phyloP scores from a whole-genome alignment of 2,113 vertebrate genomes.

The Phaethornis superciliosus region DNA sequence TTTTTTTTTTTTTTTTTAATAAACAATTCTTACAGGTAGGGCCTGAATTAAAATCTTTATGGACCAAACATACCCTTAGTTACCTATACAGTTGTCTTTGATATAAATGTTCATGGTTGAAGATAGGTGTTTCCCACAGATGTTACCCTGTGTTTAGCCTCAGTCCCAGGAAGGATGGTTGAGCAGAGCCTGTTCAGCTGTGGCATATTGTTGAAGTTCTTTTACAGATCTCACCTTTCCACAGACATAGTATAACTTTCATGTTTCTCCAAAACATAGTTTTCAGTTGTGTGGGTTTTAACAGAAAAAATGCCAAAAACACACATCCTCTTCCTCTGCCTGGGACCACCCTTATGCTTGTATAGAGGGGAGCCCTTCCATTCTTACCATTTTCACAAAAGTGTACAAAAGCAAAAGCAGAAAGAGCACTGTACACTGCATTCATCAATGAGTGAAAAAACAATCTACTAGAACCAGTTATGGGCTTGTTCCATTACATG shows the following conservation, averaged over 20 bases:
- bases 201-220: neutral
- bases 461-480: neutral
- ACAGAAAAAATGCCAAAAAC: neutral
- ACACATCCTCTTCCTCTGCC: neutral
- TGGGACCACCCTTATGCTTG: neutral
- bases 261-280: neutral
- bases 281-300: neutral
- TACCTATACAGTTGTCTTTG: neutral
- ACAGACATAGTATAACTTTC: neutral
- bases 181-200: neutral
- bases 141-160: neutral
- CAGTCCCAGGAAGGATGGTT: neutral
- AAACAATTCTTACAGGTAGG: neutral
- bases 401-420: neutral
- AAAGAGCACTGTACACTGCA: neutral
- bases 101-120: neutral
- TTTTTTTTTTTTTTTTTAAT: neutral
- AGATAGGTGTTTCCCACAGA: neutral
- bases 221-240: neutral
- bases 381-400: neutral
- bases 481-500: neutral
- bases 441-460: neutral
- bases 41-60: neutral
- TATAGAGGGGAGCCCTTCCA: neutral
- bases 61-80: neutral